Evolutionary conservation across 2,888 invertebrate genomes (phyloP), one percentile per base, ranked within the genome.

Genomic region (Folsomia candida): DNA sequence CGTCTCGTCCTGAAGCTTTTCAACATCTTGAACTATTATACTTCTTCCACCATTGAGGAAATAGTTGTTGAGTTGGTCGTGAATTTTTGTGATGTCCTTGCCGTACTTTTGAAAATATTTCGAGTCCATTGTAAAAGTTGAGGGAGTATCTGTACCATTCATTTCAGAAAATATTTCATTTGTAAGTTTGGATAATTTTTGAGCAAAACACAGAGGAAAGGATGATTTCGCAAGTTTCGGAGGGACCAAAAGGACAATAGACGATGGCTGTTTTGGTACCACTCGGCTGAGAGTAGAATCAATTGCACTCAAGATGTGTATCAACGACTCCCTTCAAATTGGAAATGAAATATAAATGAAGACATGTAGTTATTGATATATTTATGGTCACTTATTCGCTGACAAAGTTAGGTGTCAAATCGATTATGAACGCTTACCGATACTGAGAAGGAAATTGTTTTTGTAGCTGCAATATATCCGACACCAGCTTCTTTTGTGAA

Each of bases 191-290:
- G 67, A 76, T 2, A 76, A 28, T 37, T 73, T 67, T 26, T 14
- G 60, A 9, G 71, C 47, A 27, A 77, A 72, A 59, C 79, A 79
- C 2, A 37, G 22, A 3, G 76, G 54, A 63, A 79, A 79, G 2
- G 47, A 26, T 1, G 63, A 64, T 11, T 24, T 14, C 11, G 60
- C 6, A 9, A 78, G 20, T 1, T 54, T n/a, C 3, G 77, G 74
- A 4, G 75, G 78, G 1, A 68, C 27, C 1, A 79, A 67, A 1
- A 77, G 28, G 1, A 76, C 71, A 18, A 79, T 67, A 1, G 68
- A 51, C 1, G 79, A 73, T 0, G 79, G 79, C 27, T 77, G 77
- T n/a, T 57, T 66, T 1, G 78, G 78, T 25, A 67, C 65, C 22
- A 71, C 58, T 51, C 68, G 54, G 9, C 64, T 67, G 28, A 76